These are phyloP conservation scores for Drosophila ustulata DNA, from an alignment of 2,888 invertebrate species.

Conservation along the genomic window DNA sequence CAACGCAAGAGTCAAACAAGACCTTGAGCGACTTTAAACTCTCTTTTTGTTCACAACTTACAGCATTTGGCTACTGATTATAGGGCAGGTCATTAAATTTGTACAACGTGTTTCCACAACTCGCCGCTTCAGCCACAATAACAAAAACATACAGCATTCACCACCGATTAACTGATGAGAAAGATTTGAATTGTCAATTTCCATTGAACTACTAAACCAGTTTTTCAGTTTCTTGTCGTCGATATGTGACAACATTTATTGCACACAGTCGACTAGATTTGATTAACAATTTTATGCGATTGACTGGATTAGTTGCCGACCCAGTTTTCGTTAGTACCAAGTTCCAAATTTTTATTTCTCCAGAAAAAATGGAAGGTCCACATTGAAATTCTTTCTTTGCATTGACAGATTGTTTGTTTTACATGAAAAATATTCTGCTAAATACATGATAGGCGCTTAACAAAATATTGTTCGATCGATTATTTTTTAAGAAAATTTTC, in stretches of 20 bases:
- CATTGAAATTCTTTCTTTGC: too few species aligned
- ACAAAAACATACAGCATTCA: constrained; percentile 11
- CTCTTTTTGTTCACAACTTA: constrained; percentile 44
- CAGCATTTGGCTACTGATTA: constrained; percentile 48
- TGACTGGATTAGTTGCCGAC: background rate
- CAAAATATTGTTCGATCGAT: too few species aligned
- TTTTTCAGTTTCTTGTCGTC: constrained; percentile 44
- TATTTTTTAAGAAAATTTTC: too few species aligned
- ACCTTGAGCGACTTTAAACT: constrained; percentile 66
- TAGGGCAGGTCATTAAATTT: constrained; percentile 49
- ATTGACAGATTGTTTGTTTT: too few species aligned
- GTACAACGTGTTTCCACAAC: constrained; percentile 31
- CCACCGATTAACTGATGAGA: constrained; percentile 18
- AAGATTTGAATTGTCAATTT: constrained; percentile 22
- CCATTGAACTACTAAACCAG: constrained; percentile 45
- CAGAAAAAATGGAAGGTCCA: background rate
- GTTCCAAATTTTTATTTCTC: background rate
- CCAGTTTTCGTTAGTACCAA: background rate
- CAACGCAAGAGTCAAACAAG: constrained; percentile 15
- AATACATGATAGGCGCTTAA: too few species aligned
- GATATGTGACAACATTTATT: constrained; percentile 10
- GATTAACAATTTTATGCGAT: constrained; percentile 14
- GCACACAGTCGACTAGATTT: background rate
- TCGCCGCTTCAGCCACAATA: constrained; percentile 18
- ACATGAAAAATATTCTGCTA: too few species aligned